phyloP scores from a whole-genome alignment of 2,113 vertebrate genomes.

The Pygoscelis adeliae region DNA sequence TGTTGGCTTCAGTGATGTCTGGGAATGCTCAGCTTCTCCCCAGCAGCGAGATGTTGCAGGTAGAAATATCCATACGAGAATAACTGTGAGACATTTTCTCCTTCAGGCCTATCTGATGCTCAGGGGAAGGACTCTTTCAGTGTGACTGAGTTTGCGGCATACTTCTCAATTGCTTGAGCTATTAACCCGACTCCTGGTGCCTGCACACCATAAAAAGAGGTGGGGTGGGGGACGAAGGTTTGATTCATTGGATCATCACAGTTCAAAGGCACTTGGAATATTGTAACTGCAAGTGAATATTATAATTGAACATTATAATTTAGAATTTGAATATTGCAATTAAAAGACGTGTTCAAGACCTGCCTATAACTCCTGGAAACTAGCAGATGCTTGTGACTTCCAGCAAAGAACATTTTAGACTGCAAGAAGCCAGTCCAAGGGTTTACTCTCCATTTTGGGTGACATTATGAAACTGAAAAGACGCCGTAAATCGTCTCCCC shows the following conservation, averaged over 20 bases:
- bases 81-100: neutral
- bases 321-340: neutral
- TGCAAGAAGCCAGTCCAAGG: constrained; percentile 6
- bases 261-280: constrained; percentile 36
- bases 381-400: neutral
- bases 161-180: neutral
- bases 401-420: constrained; percentile 19
- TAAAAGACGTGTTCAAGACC: neutral
- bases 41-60: neutral
- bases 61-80: neutral
- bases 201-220: neutral
- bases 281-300: constrained; percentile 21
- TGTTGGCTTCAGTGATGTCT: neutral
- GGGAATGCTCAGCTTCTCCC: neutral
- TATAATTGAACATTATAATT: neutral
- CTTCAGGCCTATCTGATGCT: neutral
- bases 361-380: constrained; percentile 11
- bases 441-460: constrained; percentile 31
- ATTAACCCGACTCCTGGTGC: neutral
- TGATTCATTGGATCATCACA: neutral
- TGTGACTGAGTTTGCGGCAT: neutral
- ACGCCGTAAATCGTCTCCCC: neutral
- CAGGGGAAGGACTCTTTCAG: neutral
- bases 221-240: neutral
- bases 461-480: constrained; percentile 18